phyloP scores from a whole-genome alignment of 2,113 vertebrate genomes.

The Pygoscelis antarcticus region DNA sequence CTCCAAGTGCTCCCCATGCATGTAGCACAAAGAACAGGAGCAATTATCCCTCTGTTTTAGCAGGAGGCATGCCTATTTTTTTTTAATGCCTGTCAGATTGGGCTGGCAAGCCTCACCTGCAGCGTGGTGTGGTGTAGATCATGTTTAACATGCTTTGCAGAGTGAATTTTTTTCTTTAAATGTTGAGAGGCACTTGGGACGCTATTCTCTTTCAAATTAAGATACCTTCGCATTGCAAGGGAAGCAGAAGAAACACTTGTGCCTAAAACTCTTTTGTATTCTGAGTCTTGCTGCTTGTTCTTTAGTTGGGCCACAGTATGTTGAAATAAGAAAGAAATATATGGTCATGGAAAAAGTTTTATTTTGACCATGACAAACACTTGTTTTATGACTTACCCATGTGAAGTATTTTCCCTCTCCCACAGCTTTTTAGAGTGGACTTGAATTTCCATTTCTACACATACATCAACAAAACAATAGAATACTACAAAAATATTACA shows the following conservation, averaged over 20 bases:
- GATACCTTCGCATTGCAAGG: not conserved
- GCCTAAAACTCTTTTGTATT: not conserved
- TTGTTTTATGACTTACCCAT: not conserved
- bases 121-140: not conserved
- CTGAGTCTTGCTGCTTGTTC: not conserved
- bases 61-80: not conserved
- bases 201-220: not conserved
- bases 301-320: not conserved
- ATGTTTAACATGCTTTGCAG: not conserved
- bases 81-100: not conserved
- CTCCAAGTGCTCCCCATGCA: not conserved
- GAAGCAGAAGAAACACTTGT: not conserved
- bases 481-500: not conserved
- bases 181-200: not conserved
- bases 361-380: not conserved
- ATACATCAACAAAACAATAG: not conserved
- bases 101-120: not conserved
- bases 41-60: not conserved
- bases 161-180: not conserved
- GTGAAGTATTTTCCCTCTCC: not conserved
- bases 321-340: not conserved
- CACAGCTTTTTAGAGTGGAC: not conserved
- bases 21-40: not conserved
- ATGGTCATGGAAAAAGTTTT: not conserved
- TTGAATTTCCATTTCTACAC: not conserved